phyloP scores from a whole-genome alignment of 2,888 invertebrate species.

The Hyposoter dolosus region DNA sequence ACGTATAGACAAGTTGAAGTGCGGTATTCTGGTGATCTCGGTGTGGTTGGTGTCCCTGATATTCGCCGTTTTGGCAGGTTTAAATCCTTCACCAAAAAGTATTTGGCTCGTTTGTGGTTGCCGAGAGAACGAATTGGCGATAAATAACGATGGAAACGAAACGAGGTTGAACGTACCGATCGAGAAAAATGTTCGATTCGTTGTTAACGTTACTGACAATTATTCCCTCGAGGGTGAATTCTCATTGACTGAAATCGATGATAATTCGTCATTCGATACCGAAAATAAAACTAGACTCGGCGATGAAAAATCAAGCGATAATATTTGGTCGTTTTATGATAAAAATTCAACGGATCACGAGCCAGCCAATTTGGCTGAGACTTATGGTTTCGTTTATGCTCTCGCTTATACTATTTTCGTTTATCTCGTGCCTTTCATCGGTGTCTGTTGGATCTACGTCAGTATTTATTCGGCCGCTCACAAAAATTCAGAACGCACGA shows the following conservation, averaged over 20 bases:
- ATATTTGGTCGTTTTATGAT: neutral
- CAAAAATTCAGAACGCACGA: conserved; percentile 89
- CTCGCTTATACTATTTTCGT: conserved; percentile 84
- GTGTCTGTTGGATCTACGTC: conserved; percentile 91
- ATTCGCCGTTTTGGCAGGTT: conserved; percentile 85
- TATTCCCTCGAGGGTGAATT: conserved; percentile 54
- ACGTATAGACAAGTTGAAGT: conserved; percentile 86
- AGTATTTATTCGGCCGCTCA: conserved; percentile 92
- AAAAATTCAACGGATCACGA: neutral
- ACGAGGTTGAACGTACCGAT: conserved; percentile 42
- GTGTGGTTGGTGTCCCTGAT: conserved; percentile 85
- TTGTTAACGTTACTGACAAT: conserved; percentile 58
- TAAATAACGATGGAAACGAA: conserved; percentile 41
- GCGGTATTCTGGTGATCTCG: conserved; percentile 84
- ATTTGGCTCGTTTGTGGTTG: conserved; percentile 84
- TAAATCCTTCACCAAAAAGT: conserved; percentile 84
- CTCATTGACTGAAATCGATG: conserved; percentile 53
- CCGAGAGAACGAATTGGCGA: conserved; percentile 18
- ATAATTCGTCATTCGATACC: neutral
- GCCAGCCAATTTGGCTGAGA: conserved; percentile 66
- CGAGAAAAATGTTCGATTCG: conserved; percentile 47
- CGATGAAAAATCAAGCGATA: neutral
- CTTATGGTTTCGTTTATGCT: conserved; percentile 85
- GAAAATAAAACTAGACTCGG: conserved; percentile 19
- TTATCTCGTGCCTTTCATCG: conserved; percentile 86